These are phyloP conservation scores for Sepioteuthis lessoniana DNA, from an alignment of 2,888 invertebrate species.

Conservation along the genomic window DNA sequence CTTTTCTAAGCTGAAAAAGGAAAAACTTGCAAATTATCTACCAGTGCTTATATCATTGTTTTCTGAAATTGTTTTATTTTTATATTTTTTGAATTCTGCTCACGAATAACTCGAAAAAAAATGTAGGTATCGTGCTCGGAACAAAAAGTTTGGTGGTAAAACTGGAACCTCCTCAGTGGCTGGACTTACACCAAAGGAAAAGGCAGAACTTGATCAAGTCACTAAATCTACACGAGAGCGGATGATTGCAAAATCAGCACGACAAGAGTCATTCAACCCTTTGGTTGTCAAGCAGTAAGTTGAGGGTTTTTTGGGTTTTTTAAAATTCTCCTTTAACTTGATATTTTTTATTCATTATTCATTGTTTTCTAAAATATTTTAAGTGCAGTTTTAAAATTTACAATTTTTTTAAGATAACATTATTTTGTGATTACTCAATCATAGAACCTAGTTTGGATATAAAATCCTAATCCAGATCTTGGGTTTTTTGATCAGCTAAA, in stretches of 20 bases:
- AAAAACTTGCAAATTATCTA: neutral
- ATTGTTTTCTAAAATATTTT: too few species aligned
- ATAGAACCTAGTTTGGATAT: too few species aligned
- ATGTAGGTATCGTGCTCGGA: constrained; percentile 62
- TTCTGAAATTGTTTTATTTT: neutral
- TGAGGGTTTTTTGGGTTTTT: neutral
- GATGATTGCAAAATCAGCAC: constrained; percentile 47
- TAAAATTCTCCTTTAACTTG: too few species aligned
- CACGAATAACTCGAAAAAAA: neutral
- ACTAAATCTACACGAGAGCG: constrained; percentile 53
- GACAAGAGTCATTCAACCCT: constrained; percentile 36
- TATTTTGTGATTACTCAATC: too few species aligned
- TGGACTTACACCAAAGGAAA: constrained; percentile 54
- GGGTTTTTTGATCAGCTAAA: too few species aligned
- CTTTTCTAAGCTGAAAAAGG: neutral
- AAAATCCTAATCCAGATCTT: too few species aligned
- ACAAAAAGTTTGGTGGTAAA: constrained; percentile 56
- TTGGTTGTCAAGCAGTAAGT: constrained; percentile 46
- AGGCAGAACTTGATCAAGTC: constrained; percentile 54
- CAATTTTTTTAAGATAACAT: too few species aligned
- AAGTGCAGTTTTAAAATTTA: too few species aligned
- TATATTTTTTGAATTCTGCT: constrained; percentile 43
- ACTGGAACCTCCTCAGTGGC: constrained; percentile 49
- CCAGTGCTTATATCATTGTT: neutral
- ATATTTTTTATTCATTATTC: too few species aligned